Evolutionary conservation across 1,140 invertebrate species (phyloP).

Genomic region (Fopius arisanus): DNA sequence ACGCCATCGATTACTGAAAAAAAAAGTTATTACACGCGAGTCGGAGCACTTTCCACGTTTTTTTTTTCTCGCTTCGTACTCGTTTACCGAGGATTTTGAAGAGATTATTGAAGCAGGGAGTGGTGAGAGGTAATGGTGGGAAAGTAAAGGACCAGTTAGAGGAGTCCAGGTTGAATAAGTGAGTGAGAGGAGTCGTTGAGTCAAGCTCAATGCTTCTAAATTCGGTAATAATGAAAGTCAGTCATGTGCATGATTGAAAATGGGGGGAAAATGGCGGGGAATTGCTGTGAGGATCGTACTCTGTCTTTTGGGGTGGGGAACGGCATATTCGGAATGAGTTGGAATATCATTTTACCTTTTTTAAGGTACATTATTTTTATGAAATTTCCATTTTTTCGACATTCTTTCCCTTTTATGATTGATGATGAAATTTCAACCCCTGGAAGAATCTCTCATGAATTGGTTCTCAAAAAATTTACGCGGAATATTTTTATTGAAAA

Average conservation of each 20-base stretch:
- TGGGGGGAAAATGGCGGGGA: conserved; percentile 34
- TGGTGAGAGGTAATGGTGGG: conserved; percentile 19
- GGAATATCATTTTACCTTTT: neutral
- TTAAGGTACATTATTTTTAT: no score
- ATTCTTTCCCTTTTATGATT: no score
- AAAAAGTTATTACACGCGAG: conserved; percentile 35
- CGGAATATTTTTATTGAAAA: no score
- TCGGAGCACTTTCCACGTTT: neutral
- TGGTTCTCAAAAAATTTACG: no score
- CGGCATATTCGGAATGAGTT: neutral
- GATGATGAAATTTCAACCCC: no score
- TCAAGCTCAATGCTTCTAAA: conserved; percentile 43
- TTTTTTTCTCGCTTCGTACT: neutral
- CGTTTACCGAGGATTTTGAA: neutral
- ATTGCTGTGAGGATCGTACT: neutral
- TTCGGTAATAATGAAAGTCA: conserved; percentile 58
- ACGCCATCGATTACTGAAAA: conserved; percentile 37
- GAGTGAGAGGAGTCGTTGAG: conserved; percentile 13
- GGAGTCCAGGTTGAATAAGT: neutral
- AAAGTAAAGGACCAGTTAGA: conserved; percentile 22
- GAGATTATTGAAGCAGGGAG: neutral
- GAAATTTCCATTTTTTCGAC: no score
- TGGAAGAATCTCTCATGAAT: no score
- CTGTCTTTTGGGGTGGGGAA: neutral
- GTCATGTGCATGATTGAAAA: conserved; percentile 59